phyloP scores from a whole-genome alignment of 2,113 vertebrate species.

The Turnix velox region DNA sequence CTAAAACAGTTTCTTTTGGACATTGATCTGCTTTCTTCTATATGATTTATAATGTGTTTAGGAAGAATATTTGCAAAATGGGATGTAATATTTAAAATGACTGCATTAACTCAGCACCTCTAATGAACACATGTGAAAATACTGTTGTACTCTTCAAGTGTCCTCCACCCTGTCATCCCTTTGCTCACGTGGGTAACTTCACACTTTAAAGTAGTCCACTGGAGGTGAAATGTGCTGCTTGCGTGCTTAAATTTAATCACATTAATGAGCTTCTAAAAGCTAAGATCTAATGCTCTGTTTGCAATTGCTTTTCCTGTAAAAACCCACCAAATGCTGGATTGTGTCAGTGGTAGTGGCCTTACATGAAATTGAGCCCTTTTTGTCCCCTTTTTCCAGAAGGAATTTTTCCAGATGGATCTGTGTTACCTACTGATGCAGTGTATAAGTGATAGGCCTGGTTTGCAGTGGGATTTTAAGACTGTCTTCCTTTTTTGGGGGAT shows the following conservation, averaged over 20 bases:
- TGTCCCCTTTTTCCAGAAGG: conserved; percentile 15
- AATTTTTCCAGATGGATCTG: conserved; percentile 2
- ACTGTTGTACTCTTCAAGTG: background rate
- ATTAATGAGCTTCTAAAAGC: background rate
- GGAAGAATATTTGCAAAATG: conserved; percentile 22
- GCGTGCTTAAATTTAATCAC: background rate
- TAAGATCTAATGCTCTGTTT: conserved; percentile 15
- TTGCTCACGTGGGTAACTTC: background rate
- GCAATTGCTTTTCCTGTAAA: conserved; percentile 41
- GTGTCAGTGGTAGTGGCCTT: conserved; percentile 9
- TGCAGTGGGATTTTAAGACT: background rate
- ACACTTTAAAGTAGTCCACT: background rate
- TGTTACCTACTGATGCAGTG: background rate
- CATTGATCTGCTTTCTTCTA: conserved; percentile 49
- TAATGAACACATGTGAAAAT: background rate
- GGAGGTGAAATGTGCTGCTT: background rate
- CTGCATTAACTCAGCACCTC: background rate
- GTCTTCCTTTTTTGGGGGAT: background rate
- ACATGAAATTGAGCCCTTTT: conserved; percentile 13
- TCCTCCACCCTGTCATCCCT: background rate
- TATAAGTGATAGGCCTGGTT: background rate
- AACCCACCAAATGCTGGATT: conserved; percentile 35
- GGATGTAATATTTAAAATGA: conserved; percentile 42
- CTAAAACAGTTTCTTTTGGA: conserved; percentile 2
- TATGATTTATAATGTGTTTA: conserved; percentile 23